Percentiles rank a stretch among this genome's conserved stretches.
Conservation (phyloP, 2,113 vertebrate genomes). For the Scophthalmus maximus region DNA sequence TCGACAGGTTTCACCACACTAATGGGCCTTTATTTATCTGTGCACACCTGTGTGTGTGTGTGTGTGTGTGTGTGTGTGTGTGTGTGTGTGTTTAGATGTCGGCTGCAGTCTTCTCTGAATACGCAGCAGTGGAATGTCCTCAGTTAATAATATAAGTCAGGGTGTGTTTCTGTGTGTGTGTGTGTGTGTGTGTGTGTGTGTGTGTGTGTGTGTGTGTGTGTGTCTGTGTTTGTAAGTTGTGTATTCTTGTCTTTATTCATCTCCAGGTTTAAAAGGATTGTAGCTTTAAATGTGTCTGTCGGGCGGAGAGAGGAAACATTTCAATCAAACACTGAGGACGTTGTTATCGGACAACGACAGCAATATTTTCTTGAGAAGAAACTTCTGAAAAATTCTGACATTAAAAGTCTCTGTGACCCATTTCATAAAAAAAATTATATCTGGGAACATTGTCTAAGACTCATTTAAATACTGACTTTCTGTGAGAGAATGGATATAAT, state of each 20-base stretch:
- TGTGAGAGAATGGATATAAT: too few species aligned
- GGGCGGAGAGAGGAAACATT: constrained; percentile 11
- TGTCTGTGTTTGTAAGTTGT: constrained; percentile 10
- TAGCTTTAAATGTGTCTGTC: constrained; percentile 4
- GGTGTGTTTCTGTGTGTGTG: constrained; percentile 40
- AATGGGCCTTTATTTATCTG: constrained; percentile 45
- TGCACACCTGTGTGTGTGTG: constrained; percentile 37
- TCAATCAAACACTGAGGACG: background rate
- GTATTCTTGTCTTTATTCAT: background rate
- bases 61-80: constrained; percentile 32
- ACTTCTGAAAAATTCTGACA: too few species aligned
- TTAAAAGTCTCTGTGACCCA: too few species aligned
- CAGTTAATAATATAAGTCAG: constrained; percentile 18
- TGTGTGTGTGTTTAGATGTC: constrained; percentile 26
- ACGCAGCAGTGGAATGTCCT: constrained; percentile 33
- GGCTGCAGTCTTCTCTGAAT: constrained; percentile 10
- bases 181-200: constrained; percentile 28
- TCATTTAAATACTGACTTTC: too few species aligned
- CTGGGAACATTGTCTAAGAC: too few species aligned
- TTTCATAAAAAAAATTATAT: too few species aligned
- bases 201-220: constrained; percentile 37
- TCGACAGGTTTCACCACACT: constrained; percentile 64
- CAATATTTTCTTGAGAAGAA: too few species aligned
- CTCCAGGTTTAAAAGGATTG: background rate
- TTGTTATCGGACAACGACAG: too few species aligned